These are phyloP conservation scores for Gallinago stenura DNA, from an alignment of 2,797 vertebrate genomes.

Conservation along the genomic window DNA sequence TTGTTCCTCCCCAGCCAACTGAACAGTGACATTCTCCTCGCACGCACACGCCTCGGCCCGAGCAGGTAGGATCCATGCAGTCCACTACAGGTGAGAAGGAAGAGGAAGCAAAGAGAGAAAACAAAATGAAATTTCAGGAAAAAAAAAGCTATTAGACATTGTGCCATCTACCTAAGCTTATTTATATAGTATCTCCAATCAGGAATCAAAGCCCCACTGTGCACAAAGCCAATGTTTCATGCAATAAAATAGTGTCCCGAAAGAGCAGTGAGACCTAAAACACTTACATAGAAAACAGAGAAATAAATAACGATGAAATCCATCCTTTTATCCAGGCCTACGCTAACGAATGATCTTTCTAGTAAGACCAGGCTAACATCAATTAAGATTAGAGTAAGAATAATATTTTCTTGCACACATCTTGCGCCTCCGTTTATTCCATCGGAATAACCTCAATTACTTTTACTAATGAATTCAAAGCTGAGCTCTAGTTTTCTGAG, in stretches of 20 bases:
- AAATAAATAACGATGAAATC: not conserved
- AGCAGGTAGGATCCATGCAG: slow-evolving; percentile 97
- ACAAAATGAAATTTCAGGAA: not conserved
- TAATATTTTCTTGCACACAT: not conserved
- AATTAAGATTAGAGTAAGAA: slow-evolving; percentile 17
- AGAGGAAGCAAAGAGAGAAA: not conserved
- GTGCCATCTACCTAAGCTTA: not conserved
- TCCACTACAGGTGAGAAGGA: slow-evolving; percentile 83
- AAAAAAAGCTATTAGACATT: not conserved
- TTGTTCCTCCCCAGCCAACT: slow-evolving; percentile 94
- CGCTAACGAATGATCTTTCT: not conserved
- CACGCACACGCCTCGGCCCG: slow-evolving; percentile 93
- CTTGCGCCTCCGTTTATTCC: not conserved
- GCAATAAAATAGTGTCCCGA: not conserved
- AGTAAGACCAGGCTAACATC: not conserved
- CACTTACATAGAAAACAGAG: not conserved
- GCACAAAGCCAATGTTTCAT: not conserved
- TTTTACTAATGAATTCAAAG: slow-evolving; percentile 35
- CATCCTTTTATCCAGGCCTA: not conserved
- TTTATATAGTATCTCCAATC: not conserved
- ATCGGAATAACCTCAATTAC: slow-evolving; percentile 14
- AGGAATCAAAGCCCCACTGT: not conserved
- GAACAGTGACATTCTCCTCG: slow-evolving; percentile 97
- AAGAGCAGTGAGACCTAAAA: not conserved
- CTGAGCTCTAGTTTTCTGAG: not conserved